These are phyloP conservation scores for Melanotaenia pygmaea DNA, from an alignment of 2,797 vertebrate species.

Conservation along the genomic window DNA sequence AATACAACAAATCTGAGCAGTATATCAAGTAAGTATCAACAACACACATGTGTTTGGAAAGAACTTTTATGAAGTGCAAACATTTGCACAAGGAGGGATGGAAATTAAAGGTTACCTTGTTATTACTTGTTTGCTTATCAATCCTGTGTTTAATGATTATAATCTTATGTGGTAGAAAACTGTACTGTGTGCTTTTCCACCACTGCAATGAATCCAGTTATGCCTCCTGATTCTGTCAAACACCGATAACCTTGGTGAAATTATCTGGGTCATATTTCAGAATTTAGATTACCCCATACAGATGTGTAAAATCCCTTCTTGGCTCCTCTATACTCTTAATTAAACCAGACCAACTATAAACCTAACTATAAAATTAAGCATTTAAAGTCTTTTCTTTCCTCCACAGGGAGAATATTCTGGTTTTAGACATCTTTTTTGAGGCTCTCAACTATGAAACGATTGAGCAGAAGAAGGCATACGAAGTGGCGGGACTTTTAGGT, in stretches of 20 bases:
- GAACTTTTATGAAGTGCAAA: not conserved
- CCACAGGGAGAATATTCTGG: conserved; percentile 94
- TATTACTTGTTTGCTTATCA: not conserved
- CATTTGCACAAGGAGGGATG: not conserved
- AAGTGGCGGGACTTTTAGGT: conserved; percentile 97
- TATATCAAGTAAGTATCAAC: conserved; percentile 90
- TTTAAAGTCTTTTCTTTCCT: conserved; percentile 7
- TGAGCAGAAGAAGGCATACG: conserved; percentile 98
- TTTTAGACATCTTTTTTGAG: conserved; percentile 98
- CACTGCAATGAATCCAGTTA: not conserved
- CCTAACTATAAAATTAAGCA: not conserved
- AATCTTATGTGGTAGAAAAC: not conserved
- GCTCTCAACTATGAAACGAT: conserved; percentile 99
- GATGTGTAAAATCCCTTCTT: not conserved
- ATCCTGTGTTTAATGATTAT: not conserved
- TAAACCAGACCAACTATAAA: not conserved
- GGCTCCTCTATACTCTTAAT: not conserved
- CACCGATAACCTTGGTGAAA: not conserved
- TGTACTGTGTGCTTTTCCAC: not conserved
- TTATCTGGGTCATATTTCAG: not conserved
- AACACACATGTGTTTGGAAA: not conserved
- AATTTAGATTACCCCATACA: not conserved
- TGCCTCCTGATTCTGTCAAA: not conserved
- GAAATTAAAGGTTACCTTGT: not conserved
- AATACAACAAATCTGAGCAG: conserved; percentile 98